Evolutionary conservation across 2,113 vertebrate genomes (phyloP).

Genomic region (Eptesicus fuscus): DNA sequence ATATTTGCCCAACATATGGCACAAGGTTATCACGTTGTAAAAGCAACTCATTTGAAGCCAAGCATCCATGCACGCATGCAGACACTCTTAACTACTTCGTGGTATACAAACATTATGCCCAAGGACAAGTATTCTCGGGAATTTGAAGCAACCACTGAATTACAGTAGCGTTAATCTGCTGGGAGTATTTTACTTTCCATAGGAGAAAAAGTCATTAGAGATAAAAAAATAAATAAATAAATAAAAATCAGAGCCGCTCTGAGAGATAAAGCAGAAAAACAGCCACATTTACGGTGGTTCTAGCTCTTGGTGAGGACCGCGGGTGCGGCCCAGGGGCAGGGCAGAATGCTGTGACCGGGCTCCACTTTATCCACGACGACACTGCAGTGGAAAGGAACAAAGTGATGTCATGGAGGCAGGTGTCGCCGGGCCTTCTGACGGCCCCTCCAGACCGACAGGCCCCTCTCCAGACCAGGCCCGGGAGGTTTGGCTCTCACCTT

Average conservation of each 20-base stretch:
- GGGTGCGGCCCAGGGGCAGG: too few species aligned
- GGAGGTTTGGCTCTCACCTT: neutral
- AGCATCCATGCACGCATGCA: neutral
- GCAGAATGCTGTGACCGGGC: neutral
- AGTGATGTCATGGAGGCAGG: neutral
- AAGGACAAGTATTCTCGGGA: neutral
- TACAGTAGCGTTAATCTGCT: neutral
- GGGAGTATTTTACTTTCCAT: neutral
- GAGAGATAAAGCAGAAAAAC: neutral
- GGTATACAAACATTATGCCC: neutral
- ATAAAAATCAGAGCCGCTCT: neutral
- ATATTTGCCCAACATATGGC: constrained; percentile 61
- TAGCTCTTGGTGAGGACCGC: neutral
- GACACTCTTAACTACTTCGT: neutral
- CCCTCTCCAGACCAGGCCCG: neutral
- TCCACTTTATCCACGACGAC: neutral
- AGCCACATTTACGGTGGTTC: neutral
- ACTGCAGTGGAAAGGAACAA: neutral
- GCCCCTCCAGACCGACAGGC: neutral
- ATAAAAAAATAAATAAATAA: neutral
- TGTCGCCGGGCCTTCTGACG: neutral
- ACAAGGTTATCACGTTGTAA: constrained; percentile 40
- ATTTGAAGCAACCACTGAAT: neutral
- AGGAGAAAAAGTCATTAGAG: constrained; percentile 6
- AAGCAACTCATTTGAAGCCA: constrained; percentile 41